A percentile compares a stretch with the other conserved stretches of the same genome.
These are phyloP conservation scores for Meles meles DNA, from an alignment of 2,113 vertebrate genomes.

Conservation along the genomic window DNA sequence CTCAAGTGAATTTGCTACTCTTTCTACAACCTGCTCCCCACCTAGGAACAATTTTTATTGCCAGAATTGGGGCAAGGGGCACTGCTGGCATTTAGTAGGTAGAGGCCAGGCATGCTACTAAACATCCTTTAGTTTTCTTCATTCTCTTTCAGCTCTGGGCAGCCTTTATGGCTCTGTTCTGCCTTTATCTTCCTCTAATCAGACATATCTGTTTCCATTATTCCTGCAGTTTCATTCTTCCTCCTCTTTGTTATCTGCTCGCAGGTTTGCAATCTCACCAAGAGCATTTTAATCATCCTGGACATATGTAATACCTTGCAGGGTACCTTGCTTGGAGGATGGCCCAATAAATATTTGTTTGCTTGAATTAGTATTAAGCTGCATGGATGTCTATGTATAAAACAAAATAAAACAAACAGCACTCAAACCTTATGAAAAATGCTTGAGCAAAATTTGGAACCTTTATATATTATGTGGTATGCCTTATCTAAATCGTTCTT, in stretches of 20 bases:
- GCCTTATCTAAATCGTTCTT: neutral
- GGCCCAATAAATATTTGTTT: neutral
- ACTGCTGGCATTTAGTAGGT: neutral
- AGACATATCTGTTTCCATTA: neutral
- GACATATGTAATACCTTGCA: neutral
- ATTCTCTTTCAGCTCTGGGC: neutral
- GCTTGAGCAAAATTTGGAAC: neutral
- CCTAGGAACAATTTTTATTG: neutral
- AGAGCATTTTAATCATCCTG: constrained; percentile 3
- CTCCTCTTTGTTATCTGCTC: neutral
- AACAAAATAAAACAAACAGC: neutral
- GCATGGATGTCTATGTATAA: neutral
- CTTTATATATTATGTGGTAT: neutral
- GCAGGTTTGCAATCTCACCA: neutral
- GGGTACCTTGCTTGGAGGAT: neutral
- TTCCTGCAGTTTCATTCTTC: neutral
- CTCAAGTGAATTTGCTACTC: neutral
- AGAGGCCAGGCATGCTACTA: neutral
- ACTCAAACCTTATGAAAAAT: neutral
- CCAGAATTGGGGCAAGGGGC: neutral
- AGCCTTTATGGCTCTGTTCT: neutral
- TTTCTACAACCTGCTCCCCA: neutral
- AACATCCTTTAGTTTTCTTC: neutral
- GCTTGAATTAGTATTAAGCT: neutral
- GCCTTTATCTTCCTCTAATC: neutral